Percentiles rank a stretch among this genome's conserved stretches.
Conservation (phyloP, 2,113 vertebrate genomes). For the Crocuta crocuta region DNA sequence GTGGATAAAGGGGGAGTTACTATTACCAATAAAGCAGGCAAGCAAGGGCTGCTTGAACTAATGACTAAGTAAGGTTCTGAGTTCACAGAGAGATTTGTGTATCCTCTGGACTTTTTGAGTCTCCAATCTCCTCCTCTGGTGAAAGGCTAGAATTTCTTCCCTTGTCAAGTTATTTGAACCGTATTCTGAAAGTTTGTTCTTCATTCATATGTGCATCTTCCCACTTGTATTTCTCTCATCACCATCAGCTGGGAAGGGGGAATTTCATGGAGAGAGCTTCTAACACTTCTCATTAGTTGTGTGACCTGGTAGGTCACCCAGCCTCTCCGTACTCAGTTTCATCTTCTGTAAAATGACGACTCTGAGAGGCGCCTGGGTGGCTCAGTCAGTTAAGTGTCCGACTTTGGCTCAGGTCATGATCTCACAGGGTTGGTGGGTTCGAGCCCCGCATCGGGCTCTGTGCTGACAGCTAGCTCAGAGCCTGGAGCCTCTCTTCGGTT, state of each 20-base stretch:
- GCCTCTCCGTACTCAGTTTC: neutral
- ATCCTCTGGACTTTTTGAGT: neutral
- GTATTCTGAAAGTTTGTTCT: neutral
- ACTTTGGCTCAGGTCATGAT: no score
- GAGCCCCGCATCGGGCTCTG: no score
- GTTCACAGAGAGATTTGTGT: neutral
- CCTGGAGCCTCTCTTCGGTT: no score
- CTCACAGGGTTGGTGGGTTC: no score
- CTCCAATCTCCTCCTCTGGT: neutral
- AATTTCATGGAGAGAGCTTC: neutral
- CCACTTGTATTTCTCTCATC: neutral
- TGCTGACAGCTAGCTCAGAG: no score
- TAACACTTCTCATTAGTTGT: neutral
- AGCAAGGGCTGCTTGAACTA: neutral
- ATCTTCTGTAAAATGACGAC: neutral
- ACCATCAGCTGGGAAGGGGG: neutral
- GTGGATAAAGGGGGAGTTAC: neutral
- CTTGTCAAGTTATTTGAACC: neutral
- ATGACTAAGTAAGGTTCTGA: neutral
- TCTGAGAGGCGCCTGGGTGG: neutral
- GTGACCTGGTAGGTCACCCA: neutral
- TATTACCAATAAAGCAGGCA: neutral
- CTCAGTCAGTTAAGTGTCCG: no score
- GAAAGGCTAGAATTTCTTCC: slow-evolving; percentile 6
- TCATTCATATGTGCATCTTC: neutral